Evolutionary conservation across 2,797 vertebrate genomes (phyloP).

Genomic region (Malurus splendens): DNA sequence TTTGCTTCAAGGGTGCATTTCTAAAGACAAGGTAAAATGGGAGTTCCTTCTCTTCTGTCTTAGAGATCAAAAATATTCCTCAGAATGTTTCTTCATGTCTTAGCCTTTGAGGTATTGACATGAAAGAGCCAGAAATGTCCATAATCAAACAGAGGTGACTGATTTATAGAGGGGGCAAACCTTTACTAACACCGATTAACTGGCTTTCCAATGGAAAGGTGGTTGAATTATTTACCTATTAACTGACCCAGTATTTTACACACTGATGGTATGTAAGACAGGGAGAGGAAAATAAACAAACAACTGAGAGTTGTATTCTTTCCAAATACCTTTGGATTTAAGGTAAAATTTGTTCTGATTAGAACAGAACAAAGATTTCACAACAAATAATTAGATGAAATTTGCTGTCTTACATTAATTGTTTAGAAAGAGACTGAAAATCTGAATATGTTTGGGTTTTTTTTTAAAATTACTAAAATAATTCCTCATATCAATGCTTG

Average conservation of each 20-base stretch:
- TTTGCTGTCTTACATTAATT: not conserved
- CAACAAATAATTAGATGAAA: not conserved
- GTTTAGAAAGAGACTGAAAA: not conserved
- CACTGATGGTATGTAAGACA: conserved; percentile 59
- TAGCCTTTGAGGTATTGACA: conserved; percentile 61
- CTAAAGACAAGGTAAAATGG: conserved; percentile 89
- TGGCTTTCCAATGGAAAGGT: conserved; percentile 60
- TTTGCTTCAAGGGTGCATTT: conserved; percentile 86
- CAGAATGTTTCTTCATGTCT: conserved; percentile 57
- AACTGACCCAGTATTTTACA: conserved; percentile 61
- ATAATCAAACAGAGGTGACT: conserved; percentile 71
- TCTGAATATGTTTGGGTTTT: not conserved
- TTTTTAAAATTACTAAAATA: not conserved
- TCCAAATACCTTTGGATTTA: conserved; percentile 49
- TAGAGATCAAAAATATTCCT: conserved; percentile 39
- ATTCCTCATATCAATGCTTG: not conserved
- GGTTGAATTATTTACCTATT: conserved; percentile 76
- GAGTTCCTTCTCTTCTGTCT: conserved; percentile 50
- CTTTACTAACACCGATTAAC: conserved; percentile 69
- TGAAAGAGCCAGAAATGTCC: conserved; percentile 68
- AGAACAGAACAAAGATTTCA: not conserved
- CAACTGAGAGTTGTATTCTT: conserved; percentile 35
- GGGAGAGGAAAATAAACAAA: conserved; percentile 62
- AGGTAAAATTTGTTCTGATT: conserved; percentile 48
- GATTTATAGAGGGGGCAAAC: conserved; percentile 73